Evolutionary conservation across 2,113 vertebrate genomes (phyloP).

Genomic region (Enhydra lutris): DNA sequence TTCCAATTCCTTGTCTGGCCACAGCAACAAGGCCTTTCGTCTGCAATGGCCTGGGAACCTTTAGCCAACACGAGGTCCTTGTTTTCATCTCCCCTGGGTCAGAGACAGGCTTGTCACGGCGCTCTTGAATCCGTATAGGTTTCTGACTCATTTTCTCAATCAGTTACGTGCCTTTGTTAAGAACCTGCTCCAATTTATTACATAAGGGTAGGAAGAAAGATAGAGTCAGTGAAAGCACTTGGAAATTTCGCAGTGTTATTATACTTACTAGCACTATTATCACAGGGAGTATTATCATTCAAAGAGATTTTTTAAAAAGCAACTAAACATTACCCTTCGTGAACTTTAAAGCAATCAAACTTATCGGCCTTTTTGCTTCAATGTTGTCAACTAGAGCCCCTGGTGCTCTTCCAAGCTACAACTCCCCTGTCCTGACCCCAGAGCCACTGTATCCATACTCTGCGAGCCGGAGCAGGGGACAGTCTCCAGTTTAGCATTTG

Average conservation of each 20-base stretch:
- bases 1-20: not conserved
- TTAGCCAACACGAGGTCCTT: not conserved
- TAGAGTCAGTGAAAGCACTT: conserved; percentile 40
- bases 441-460: not conserved
- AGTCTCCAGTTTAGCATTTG: conserved; percentile 44
- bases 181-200: not conserved
- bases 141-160: conserved; percentile 52
- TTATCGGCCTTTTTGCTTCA: conserved; percentile 48
- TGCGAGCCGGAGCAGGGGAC: not conserved
- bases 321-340: conserved; percentile 28
- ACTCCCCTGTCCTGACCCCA: not conserved
- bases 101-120: not conserved
- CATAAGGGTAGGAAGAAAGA: conserved; percentile 37
- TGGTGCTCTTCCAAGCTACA: conserved; percentile 35
- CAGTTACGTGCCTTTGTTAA: conserved; percentile 19
- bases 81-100: not conserved
- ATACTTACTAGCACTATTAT: conserved; percentile 27
- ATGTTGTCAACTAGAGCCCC: not conserved
- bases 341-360: conserved; percentile 31
- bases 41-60: not conserved
- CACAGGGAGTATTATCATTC: conserved; percentile 34
- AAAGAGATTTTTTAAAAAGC: conserved; percentile 24
- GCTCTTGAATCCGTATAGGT: not conserved
- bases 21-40: not conserved
- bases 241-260: not conserved